A percentile compares a stretch with the other conserved stretches of the same genome.
Evolutionary conservation across 2,888 invertebrate species (phyloP).

Genomic region (Adela reaumurella): DNA sequence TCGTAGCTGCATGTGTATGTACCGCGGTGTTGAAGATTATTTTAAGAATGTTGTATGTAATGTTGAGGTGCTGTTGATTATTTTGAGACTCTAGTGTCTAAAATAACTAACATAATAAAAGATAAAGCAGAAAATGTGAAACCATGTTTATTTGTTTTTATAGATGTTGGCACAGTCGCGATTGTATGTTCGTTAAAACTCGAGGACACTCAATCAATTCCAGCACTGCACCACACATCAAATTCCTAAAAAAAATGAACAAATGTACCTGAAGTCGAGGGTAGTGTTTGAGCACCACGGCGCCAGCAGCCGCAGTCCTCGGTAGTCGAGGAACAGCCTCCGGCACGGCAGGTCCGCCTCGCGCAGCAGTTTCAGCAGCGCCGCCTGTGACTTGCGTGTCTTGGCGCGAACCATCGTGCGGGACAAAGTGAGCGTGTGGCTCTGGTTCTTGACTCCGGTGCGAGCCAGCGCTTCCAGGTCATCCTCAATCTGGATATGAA

Average conservation of each 20-base stretch:
- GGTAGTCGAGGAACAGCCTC: slow-evolving; percentile 87
- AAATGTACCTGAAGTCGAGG: slow-evolving; percentile 32
- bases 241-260: background rate
- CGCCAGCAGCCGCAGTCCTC: slow-evolving; percentile 85
- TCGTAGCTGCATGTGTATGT: too few species aligned
- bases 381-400: slow-evolving; percentile 69
- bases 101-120: too few species aligned
- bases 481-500: slow-evolving; percentile 79
- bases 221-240: background rate
- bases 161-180: too few species aligned
- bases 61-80: too few species aligned
- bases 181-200: too few species aligned
- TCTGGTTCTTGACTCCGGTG: slow-evolving; percentile 82
- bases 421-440: slow-evolving; percentile 84
- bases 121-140: too few species aligned
- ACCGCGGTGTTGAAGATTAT: too few species aligned
- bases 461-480: slow-evolving; percentile 78
- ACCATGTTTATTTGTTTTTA: too few species aligned
- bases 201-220: too few species aligned
- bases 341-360: slow-evolving; percentile 79
- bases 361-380: slow-evolving; percentile 74
- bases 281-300: slow-evolving; percentile 86
- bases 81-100: too few species aligned
- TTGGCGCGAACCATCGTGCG: slow-evolving; percentile 92
- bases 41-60: too few species aligned